Base-by-base conservation (phyloP, 64 coral and sea anemone genomes). In the Stichodactyla mertensii region DNA sequence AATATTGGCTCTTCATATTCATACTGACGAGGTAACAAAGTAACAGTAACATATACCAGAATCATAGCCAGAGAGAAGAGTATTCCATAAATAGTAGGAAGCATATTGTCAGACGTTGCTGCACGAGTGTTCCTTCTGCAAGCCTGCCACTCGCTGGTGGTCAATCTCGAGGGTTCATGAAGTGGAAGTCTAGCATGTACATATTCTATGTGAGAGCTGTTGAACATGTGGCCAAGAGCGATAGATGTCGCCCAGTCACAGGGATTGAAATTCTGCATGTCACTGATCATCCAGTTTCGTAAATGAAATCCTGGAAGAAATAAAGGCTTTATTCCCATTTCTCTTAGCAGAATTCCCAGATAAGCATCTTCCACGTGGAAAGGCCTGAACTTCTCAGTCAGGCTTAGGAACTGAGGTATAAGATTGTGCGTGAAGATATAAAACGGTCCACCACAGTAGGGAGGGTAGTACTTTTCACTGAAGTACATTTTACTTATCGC, bases 291-390 rank as follows among this genome's bases (percentile, higher is more conserved):
- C 80, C 52, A 54, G 55, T 82, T 57, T 18, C 9, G 52, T 18
- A 82, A 82, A 22, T 20, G 55, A 55, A 82, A 82, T 26, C 80
- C 80, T 9, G 80, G 52, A 8, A 82, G 52, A 52, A 82, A 82
- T 54, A 82, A n/a, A 8, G 80, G 80, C 24, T 13, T 6, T 55
- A 82, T 15, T 54, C 80, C 52, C 80, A 82, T 82, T 12, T 82
- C 52, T 11, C 80, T 54, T 28, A 82, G 54, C 16, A 82, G 23
- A 26, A 82, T 82, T 23, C 80, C 80, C 4, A 82, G 52, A 57
- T 82, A 82, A 4, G 80, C 80, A 82, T 82, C 80, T 55, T 82
- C 80, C 19, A 82, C 55, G 24, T 82, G 80, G 16, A 82, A 82
- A 12, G 80, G 80, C 14, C 16, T 82, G 5, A 82, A 82, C 20